Percentiles rank a stretch among this genome's conserved stretches.
Conservation (phyloP, 2,113 vertebrate genomes). For the Zapus hudsonius region DNA sequence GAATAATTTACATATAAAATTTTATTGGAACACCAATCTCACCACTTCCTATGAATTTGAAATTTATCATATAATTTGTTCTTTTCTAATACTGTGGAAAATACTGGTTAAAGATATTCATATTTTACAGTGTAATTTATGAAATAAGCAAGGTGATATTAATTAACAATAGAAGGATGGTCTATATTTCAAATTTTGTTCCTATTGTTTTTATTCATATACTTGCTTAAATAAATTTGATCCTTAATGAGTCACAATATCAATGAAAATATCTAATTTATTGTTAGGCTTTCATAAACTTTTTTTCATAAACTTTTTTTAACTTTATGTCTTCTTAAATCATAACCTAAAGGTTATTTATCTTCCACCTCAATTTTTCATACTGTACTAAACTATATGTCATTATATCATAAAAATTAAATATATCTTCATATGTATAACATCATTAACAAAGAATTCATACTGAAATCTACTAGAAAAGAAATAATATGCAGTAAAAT, state of each 20-base stretch:
- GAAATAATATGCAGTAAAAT: not conserved
- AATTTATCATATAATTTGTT: not conserved
- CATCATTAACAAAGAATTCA: not conserved
- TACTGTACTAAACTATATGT: not conserved
- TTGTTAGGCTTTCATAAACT: not conserved
- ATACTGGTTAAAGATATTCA: not conserved
- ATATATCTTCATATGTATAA: not conserved
- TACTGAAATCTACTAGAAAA: not conserved
- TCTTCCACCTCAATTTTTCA: not conserved
- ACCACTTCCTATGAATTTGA: not conserved
- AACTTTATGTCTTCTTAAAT: too few relatives aligned
- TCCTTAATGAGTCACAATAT: not conserved
- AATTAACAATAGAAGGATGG: not conserved
- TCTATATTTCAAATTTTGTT: not conserved
- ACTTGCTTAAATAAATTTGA: not conserved
- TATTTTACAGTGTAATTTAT: not conserved
- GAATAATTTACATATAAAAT: not conserved
- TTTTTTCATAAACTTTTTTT: not conserved
- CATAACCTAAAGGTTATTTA: not conserved
- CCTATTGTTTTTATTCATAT: not conserved
- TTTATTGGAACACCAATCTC: not conserved
- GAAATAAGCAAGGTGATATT: not conserved
- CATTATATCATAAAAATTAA: not conserved
- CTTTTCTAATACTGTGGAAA: too few relatives aligned
- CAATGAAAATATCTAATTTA: too few relatives aligned